A percentile compares a stretch with the other conserved stretches of the same genome.
These are phyloP conservation scores for Neolamprologus variostigma DNA, from an alignment of 2,113 vertebrate genomes.

Conservation along the genomic window DNA sequence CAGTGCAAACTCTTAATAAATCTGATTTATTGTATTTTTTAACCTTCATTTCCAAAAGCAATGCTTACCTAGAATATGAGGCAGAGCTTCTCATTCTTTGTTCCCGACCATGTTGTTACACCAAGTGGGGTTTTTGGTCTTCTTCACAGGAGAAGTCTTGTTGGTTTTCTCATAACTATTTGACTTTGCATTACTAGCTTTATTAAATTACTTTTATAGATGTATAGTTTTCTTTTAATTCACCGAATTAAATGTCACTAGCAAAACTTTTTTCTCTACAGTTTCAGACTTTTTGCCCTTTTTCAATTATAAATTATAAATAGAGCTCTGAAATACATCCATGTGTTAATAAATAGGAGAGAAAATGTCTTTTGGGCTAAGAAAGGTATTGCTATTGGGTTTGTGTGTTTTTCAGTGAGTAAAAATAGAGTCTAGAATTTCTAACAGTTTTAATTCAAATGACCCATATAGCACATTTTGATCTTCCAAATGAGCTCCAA, in stretches of 20 bases:
- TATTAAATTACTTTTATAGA: neutral
- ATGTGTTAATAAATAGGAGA: neutral
- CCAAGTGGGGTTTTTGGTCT: neutral
- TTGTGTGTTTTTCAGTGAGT: neutral
- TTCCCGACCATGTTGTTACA: neutral
- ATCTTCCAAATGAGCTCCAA: conserved; percentile 45
- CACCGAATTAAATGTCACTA: neutral
- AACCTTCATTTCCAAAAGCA: neutral
- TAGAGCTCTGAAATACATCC: neutral
- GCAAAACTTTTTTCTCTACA: neutral
- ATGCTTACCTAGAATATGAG: neutral
- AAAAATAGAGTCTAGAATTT: neutral
- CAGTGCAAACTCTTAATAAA: neutral
- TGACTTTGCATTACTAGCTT: neutral
- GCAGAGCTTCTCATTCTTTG: neutral
- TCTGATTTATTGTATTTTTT: neutral
- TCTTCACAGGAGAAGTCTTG: neutral
- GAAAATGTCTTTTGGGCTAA: neutral
- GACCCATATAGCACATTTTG: conserved; percentile 31
- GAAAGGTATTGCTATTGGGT: neutral
- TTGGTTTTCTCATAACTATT: neutral
- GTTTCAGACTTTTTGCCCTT: neutral
- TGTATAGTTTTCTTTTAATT: neutral
- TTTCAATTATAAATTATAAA: neutral
- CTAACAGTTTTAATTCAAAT: conserved; percentile 3